Evolutionary conservation across 2,888 invertebrate genomes (phyloP), one percentile per base, ranked within the genome.

Genomic region (Timema cristinae): DNA sequence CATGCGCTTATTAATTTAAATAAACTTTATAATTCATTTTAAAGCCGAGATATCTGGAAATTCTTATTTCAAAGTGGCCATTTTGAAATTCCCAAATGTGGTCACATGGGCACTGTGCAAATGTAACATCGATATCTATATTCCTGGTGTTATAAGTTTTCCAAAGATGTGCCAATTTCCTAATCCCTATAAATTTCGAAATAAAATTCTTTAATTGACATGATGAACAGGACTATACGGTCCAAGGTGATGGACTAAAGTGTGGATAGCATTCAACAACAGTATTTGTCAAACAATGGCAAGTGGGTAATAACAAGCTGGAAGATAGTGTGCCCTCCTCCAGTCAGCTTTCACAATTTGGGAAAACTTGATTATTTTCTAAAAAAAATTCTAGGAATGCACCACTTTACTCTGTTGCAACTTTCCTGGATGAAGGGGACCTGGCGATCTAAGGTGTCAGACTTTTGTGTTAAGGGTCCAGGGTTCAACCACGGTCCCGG

Each of bases 141-240:
- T 59, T n/a, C n/a, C 59, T 59, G 59, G 32, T 59, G 59, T n/a
- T 59, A 59, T n/a, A 59, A 59, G 59, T 4, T 59, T 59, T 59
- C 59, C 15, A n/a, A 59, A 59, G n/a, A 59, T 59, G 59, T 59
- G 59, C 9, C 59, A 59, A 13, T 59, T 59, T 56, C 2, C 56
- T 11, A 59, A 59, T 8, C 13, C n/a, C n/a, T n/a, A n/a, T 59
- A 9, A n/a, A 59, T 59, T 7, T 0, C n/a, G 59, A 59, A 59
- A 13, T 0, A 59, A 59, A n/a, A n/a, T n/a, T n/a, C 16, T n/a
- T 59, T 59, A 16, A n/a, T 59, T 59, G 6, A 59, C 59, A 59
- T 59, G n/a, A 59, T 15, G 59, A 59, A 59, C n/a, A 0, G 15
- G n/a, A 59, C 59, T n/a, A n/a, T n/a, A n/a, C n/a, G n/a, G n/a